These are phyloP conservation scores for Erebia aethiops DNA, from an alignment of 2,888 invertebrate species.

Conservation along the genomic window DNA sequence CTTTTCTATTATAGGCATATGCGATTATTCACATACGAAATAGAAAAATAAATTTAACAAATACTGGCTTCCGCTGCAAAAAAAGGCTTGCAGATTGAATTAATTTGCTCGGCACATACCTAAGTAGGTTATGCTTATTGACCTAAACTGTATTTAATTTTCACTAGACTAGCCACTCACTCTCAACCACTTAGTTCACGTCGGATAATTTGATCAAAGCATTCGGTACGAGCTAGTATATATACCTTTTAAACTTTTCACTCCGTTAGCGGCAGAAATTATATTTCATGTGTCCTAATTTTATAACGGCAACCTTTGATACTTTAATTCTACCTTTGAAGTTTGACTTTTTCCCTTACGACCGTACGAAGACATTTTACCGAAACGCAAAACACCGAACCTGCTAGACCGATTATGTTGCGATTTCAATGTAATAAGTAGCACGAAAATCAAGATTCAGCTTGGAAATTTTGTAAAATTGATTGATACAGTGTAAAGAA, in stretches of 20 bases:
- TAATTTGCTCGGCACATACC: constrained; percentile 18
- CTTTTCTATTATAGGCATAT: too few species aligned
- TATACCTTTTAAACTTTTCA: constrained; percentile 10
- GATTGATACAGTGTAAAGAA: too few species aligned
- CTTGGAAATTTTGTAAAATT: too few species aligned
- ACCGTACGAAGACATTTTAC: too few species aligned
- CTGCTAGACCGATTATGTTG: too few species aligned
- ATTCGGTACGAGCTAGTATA: not conserved
- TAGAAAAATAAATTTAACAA: not conserved
- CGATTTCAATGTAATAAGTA: too few species aligned
- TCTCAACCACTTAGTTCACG: constrained; percentile 11
- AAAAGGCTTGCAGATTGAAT: constrained; percentile 15
- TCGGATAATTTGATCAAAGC: constrained; percentile 23
- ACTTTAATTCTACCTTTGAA: too few species aligned
- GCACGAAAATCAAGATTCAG: too few species aligned
- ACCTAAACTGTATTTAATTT: constrained; percentile 26
- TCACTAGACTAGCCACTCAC: constrained; percentile 21
- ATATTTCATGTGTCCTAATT: not conserved
- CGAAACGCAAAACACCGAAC: too few species aligned
- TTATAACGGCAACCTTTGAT: not conserved
- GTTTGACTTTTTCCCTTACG: too few species aligned
- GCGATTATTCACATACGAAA: not conserved
- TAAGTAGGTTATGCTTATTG: constrained; percentile 27
- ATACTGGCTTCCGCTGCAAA: constrained; percentile 1
- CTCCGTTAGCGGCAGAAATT: not conserved